Evolutionary conservation across 2,888 invertebrate species (phyloP), one percentile per base, ranked within the genome.

Genomic region (Arrhopalites spinosus): DNA sequence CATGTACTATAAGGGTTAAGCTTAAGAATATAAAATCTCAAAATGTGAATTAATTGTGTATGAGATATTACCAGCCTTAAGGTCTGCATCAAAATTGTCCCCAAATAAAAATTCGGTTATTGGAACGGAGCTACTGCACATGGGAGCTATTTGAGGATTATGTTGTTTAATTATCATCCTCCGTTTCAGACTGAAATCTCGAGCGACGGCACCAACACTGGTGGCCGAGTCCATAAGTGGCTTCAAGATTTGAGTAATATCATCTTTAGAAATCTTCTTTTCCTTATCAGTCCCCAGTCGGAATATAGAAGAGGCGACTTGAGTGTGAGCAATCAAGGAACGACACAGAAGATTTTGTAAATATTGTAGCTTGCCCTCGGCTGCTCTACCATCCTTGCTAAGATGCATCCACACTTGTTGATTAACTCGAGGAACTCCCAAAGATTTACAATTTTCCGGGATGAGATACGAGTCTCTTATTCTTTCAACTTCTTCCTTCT

Each of bases 21-120:
- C n/a, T n/a, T n/a, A n/a, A n/a, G n/a, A n/a, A n/a, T n/a, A n/a
- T n/a, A n/a, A n/a, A n/a, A n/a, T n/a, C n/a, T n/a, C n/a, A n/a
- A n/a, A n/a, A n/a, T n/a, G n/a, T n/a, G n/a, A n/a, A n/a, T n/a
- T n/a, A n/a, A n/a, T n/a, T n/a, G n/a, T n/a, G n/a, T n/a, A n/a
- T n/a, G n/a, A n/a, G n/a, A n/a, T 47, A n/a, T 53, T 59, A 59
- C 59, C 68, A 27, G 45, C n/a, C 25, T 17, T 8, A n/a, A 68
- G 15, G 43, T 45, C 68, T n/a, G 17, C 0, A 29, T 68, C 68
- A 47, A 68, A 50, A 50, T 68, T 50, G 13, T 68, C 50, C 0
- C 68, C 68, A 47, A 68, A 68, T 17, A 68, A 47, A 15, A 45
- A 68, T 11, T 68, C 47, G 0, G 68, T 68, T 3, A 68, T 25